Base-by-base conservation (phyloP, 2,113 vertebrate genomes). In the Hippocampus barbouri region DNA sequence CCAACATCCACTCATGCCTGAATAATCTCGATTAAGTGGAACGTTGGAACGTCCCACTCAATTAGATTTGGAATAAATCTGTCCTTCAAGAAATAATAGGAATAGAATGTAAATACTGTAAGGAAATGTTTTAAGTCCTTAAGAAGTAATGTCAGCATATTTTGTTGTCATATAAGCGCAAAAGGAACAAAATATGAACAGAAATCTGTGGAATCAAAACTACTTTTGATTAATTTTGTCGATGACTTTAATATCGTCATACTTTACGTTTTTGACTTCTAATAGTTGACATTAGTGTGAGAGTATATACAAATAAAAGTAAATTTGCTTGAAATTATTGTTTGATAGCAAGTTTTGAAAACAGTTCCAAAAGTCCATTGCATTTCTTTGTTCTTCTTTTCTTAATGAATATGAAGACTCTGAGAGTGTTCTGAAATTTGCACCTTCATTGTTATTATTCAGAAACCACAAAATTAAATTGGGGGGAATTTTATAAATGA, bases 401-500 rank as follows among this genome's bases (percentile, higher is more conserved):
- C n/a, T 23, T 43, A 12, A 43, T 2, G 4, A 4, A 64, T 65
- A 15, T 23, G n/a, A 64, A 40, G 6, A 40, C 10, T 66, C 5
- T 85, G 81, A 80, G 66, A 85, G 71, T 4, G 3, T 59, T 27
- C 54, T 72, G 30, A 34, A 70, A 74, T 81, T 45, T 64, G 41
- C 21, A 67, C 70, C 78, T 77, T 68, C 34, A 67, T 21, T 75
- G 71, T 73, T 64, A 79, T 73, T 53, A 40, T 71, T 85, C 64
- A 69, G 73, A 68, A 70, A 75, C 74, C 66, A 68, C 69, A 63
- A 68, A 71, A 23, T 51, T 86, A 86, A 86, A 83, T 82, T 71
- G 4, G 51, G 73, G 43, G 82, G 74, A 72, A 72, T 65, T 71
- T 72, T 43, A 70, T 69, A 66, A 85, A 82, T 83, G 73, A 90